A percentile compares a stretch with the other conserved stretches of the same genome.
phyloP scores from a whole-genome alignment of 2,113 vertebrate genomes.

The Nothobranchius kuhntae region DNA sequence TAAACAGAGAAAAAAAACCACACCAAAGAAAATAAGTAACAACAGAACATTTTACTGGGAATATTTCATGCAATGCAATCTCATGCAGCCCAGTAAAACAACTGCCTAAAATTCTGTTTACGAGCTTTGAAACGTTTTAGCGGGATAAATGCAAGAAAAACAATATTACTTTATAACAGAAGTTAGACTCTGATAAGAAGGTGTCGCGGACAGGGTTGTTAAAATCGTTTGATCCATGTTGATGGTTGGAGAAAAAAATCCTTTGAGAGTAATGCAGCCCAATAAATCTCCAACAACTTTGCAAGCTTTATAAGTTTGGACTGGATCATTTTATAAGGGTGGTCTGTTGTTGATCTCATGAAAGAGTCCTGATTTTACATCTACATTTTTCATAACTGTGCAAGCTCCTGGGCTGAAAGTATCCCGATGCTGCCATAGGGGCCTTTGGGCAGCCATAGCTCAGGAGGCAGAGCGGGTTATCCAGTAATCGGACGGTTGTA shows the following conservation, averaged over 20 bases:
- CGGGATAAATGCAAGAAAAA: constrained; percentile 1
- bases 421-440: no score
- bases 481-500: no score
- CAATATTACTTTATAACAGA: constrained; percentile 2
- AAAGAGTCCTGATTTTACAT: neutral
- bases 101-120: constrained; percentile 12
- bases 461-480: no score
- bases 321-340: constrained; percentile 6
- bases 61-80: constrained; percentile 5
- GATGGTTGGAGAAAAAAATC: neutral
- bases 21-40: neutral
- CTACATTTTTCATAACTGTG: neutral
- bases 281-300: neutral
- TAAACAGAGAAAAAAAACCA: neutral
- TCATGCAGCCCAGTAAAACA: constrained; percentile 11
- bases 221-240: neutral
- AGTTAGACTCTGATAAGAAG: neutral
- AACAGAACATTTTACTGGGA: constrained; percentile 4
- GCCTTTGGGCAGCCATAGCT: no score
- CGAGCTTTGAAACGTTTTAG: constrained; percentile 5
- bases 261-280: neutral
- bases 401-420: neutral
- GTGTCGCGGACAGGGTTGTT: neutral
- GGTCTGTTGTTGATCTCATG: neutral
- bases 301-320: neutral